phyloP scores from a whole-genome alignment of 2,113 vertebrate species.

The Lepus europaeus region DNA sequence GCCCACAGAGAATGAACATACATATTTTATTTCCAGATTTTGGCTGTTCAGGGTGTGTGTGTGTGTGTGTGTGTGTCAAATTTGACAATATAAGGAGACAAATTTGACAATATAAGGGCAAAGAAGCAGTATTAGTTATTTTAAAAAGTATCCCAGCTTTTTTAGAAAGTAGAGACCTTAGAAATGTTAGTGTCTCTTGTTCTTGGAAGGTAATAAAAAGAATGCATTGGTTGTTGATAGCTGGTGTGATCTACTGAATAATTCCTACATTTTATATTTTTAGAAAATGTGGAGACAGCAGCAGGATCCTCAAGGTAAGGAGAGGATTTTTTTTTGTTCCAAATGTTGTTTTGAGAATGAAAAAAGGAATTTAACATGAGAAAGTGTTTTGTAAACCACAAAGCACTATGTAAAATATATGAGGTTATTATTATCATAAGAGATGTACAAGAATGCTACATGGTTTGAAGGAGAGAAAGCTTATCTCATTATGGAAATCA shows the following conservation, averaged over 20 bases:
- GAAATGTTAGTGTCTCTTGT: neutral
- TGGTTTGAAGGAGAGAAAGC: neutral
- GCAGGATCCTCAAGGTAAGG: neutral
- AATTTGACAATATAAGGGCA: neutral
- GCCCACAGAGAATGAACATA: constrained; percentile 28
- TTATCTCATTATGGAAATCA: neutral
- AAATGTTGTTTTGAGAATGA: constrained; percentile 41
- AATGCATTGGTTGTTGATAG: neutral
- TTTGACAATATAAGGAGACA: neutral
- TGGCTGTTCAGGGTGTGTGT: neutral
- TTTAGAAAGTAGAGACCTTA: neutral
- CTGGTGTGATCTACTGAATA: neutral
- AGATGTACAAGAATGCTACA: neutral
- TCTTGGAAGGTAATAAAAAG: neutral
- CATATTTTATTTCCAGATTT: constrained; percentile 53
- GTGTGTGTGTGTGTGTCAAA: neutral
- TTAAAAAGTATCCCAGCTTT: neutral
- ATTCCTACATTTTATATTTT: constrained; percentile 50
- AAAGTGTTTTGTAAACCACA: constrained; percentile 4
- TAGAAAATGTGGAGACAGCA: neutral
- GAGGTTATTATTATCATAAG: neutral
- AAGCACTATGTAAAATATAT: neutral
- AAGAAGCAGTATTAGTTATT: neutral
- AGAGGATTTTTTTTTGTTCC: constrained; percentile 29
- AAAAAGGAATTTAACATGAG: neutral